Base-by-base conservation (phyloP, 1,140 invertebrate species). In the Hylaeus anthracinus region DNA sequence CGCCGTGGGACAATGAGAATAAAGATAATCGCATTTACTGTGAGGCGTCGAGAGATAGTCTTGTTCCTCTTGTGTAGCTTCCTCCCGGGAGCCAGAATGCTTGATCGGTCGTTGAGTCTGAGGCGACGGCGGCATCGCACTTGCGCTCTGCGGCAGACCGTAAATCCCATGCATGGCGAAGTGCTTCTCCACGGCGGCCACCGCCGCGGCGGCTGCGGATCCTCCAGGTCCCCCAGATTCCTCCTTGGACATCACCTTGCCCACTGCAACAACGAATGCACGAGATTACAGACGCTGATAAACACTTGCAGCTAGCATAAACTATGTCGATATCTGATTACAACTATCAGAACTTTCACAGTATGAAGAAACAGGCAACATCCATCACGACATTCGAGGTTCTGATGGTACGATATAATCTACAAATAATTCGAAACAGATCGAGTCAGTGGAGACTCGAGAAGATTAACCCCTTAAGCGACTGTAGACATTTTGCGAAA, bases 141-240 rank as follows among this genome's bases (percentile, higher is more conserved):
- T 91, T n/a, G 92, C 82, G 61, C 83, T 93, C 70, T 91, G 88
- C 37, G 91, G 92, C 71, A 92, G 81, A 64, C 90, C 88, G 64
- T 93, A 92, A 64, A 91, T 93, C 73, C 90, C 92, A 75, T 92
- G 94, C 90, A 93, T 93, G 65, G 90, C 93, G 82, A 93, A 94
- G 73, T 92, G 92, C 74, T 93, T 94, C 72, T 94, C 94, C 48
- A 91, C 91, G 37, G 88, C 91, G 5, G 90, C 92, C 70, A 89
- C 91, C 43, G 91, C 91, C 26, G 90, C 90, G 2, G 91, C 90
- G 12, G 89, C 86, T 5, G 72, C 92, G 8, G 91, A 90, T 45
- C 89, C 90, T 37, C 91, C 91, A 5, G 90, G 84, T 79, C 89
- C 90, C 51, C 86, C 86, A 3, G 88, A 67, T 69, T 93, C 91